phyloP scores from a whole-genome alignment of 2,797 vertebrate species.

The Mastacembelus armatus region DNA sequence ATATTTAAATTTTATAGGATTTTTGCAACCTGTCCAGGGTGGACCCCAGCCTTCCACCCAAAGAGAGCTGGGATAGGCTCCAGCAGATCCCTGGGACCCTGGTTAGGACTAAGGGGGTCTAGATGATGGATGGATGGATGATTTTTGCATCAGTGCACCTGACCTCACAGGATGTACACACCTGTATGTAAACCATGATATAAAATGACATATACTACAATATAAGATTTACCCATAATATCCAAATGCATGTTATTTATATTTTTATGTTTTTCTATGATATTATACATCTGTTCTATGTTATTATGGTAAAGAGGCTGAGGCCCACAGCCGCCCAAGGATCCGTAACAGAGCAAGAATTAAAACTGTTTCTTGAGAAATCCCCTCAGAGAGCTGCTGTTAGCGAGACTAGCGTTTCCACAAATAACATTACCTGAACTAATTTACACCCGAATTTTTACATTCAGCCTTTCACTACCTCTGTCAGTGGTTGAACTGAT shows the following conservation, averaged over 20 bases:
- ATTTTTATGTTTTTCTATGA: background rate
- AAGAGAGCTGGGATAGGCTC: too few relatives aligned
- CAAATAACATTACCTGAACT: slow-evolving; percentile 13
- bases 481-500: slow-evolving; percentile 26
- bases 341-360: background rate
- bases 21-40: too few relatives aligned
- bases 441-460: slow-evolving; percentile 18
- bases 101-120: too few relatives aligned
- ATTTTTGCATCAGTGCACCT: background rate
- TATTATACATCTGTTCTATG: background rate
- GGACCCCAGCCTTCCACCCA: too few relatives aligned
- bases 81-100: too few relatives aligned
- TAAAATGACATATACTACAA: background rate
- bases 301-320: too few relatives aligned
- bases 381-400: slow-evolving; percentile 3
- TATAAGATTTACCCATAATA: background rate
- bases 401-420: background rate
- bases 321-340: background rate
- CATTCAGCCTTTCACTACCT: slow-evolving; percentile 24
- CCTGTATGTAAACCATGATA: too few relatives aligned
- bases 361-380: background rate
- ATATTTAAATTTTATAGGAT: background rate
- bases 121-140: too few relatives aligned
- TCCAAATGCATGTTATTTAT: background rate
- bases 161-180: too few relatives aligned